phyloP scores from a whole-genome alignment of 2,113 vertebrate genomes.

The Leiothrix lutea region DNA sequence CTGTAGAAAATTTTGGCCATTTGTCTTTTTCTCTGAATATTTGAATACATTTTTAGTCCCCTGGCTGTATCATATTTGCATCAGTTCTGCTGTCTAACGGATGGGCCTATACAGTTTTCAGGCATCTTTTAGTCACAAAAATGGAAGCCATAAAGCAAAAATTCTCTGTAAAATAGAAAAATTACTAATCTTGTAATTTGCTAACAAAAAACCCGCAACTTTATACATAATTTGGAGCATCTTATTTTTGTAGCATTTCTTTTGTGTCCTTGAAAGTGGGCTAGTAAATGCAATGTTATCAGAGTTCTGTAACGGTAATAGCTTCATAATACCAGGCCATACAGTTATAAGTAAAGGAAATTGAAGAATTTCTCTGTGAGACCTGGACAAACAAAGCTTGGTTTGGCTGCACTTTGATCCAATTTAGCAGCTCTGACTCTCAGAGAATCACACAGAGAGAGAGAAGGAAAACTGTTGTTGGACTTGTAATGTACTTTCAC shows the following conservation, averaged over 20 bases:
- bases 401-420: background rate
- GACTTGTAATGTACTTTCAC: background rate
- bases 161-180: background rate
- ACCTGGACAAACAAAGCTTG: background rate
- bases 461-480: background rate
- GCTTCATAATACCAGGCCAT: background rate
- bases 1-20: background rate
- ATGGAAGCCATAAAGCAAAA: background rate
- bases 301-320: background rate
- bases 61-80: background rate
- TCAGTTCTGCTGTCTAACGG: background rate
- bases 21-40: background rate
- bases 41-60: background rate
- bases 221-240: background rate
- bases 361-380: background rate
- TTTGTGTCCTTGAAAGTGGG: background rate
- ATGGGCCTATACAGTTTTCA: background rate
- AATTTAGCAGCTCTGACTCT: background rate
- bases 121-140: background rate
- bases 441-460: background rate
- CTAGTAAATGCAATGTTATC: background rate
- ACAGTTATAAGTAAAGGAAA: background rate
- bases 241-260: background rate
- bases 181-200: background rate
- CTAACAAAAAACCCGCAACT: fast-evolving